Evolutionary conservation across 2,113 vertebrate genomes (phyloP).

Genomic region (Cyphomyrus plagiostoma): DNA sequence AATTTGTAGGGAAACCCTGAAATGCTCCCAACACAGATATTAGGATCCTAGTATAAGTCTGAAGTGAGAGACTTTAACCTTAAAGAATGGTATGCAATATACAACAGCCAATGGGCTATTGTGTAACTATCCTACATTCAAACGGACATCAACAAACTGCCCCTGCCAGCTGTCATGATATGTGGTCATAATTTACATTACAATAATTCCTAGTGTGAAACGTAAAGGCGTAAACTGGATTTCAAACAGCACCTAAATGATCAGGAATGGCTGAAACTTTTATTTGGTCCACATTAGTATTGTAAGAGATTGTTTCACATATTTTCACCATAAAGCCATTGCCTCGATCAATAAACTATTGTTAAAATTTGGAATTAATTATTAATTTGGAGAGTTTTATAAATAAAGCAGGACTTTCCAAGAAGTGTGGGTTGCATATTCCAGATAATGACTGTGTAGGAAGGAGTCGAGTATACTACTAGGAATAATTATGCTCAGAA

Average conservation of each 20-base stretch:
- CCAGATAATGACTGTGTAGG: not conserved
- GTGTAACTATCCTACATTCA: not conserved
- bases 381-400: not conserved
- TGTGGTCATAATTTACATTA: not conserved
- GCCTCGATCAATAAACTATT: not conserved
- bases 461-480: not conserved
- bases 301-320: not conserved
- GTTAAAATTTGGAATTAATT: not conserved
- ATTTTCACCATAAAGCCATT: not conserved
- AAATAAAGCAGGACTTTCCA: not conserved
- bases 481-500: not conserved
- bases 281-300: not conserved
- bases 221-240: not conserved
- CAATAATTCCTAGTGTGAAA: not conserved
- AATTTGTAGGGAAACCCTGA: not conserved
- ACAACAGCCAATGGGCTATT: not conserved
- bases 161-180: not conserved
- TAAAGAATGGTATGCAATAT: not conserved
- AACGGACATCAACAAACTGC: not conserved
- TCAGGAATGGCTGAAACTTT: not conserved
- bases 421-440: not conserved
- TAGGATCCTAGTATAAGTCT: not conserved
- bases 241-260: not conserved
- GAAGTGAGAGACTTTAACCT: not conserved
- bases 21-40: not conserved